phyloP scores from a whole-genome alignment of 2,113 vertebrate species.

The Scomber colias region DNA sequence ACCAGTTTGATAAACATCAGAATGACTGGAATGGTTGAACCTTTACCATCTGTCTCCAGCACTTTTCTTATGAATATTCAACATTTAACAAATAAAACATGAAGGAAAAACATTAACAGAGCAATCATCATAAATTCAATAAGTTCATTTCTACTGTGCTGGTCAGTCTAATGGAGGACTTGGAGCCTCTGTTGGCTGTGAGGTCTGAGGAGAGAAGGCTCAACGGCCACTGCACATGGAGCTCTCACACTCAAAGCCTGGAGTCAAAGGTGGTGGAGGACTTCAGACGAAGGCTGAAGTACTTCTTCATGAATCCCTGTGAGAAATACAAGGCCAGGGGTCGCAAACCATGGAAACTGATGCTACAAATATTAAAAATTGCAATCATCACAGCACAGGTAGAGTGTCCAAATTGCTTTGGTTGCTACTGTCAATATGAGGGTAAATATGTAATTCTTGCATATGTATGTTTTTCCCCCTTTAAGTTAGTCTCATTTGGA shows the following conservation, averaged over 20 bases:
- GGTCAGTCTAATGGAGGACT: constrained; percentile 66
- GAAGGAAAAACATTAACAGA: too few relatives aligned
- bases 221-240: constrained; percentile 49
- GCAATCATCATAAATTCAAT: background rate
- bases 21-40: constrained; percentile 69
- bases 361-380: constrained; percentile 94
- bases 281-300: constrained; percentile 92
- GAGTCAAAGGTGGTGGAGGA: constrained; percentile 87
- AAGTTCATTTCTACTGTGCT: background rate
- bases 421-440: background rate
- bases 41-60: background rate
- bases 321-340: constrained; percentile 95
- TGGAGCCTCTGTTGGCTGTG: constrained; percentile 29
- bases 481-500: constrained; percentile 94
- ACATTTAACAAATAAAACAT: background rate
- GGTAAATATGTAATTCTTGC: background rate
- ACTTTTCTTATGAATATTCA: background rate
- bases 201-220: constrained; percentile 27
- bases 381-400: constrained; percentile 94
- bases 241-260: background rate
- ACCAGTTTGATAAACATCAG: constrained; percentile 80
- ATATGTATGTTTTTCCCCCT: background rate
- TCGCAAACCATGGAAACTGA: constrained; percentile 95
- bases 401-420: background rate
- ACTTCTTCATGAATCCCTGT: constrained; percentile 98